These are phyloP conservation scores for Protonemura montana DNA, from an alignment of 2,888 invertebrate species.

Conservation along the genomic window DNA sequence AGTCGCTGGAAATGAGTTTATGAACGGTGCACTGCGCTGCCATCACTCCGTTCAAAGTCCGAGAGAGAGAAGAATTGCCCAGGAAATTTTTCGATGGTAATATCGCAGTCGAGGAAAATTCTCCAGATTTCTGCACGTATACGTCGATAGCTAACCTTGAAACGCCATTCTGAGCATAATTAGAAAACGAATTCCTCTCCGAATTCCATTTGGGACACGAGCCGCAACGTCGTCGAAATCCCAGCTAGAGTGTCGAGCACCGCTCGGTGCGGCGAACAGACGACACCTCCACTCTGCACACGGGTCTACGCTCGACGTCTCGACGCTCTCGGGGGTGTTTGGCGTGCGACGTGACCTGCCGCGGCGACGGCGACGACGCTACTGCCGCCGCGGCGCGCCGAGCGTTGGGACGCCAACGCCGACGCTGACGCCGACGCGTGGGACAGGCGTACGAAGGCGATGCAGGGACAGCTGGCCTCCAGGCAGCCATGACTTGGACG, in stretches of 20 bases:
- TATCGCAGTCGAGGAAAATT: not conserved
- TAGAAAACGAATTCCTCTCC: not conserved
- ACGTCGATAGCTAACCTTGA: not conserved
- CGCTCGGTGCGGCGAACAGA: too few relatives aligned
- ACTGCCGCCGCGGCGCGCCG: not conserved
- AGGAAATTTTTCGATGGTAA: not conserved
- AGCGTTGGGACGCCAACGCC: not conserved
- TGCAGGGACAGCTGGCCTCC: not conserved
- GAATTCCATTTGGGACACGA: not conserved
- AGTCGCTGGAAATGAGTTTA: not conserved
- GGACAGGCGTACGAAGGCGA: not conserved
- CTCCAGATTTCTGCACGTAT: not conserved
- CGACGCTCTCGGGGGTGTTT: not conserved
- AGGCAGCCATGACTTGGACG: too few relatives aligned
- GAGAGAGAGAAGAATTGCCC: not conserved
- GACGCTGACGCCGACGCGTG: not conserved
- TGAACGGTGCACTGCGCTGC: not conserved
- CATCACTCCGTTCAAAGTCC: not conserved
- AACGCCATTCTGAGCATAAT: not conserved
- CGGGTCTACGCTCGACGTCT: not conserved
- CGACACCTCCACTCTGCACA: too few relatives aligned
- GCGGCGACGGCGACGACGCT: not conserved
- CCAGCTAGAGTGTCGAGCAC: too few relatives aligned
- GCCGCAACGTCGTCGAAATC: not conserved
- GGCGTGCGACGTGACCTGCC: not conserved